A percentile compares a stretch with the other conserved stretches of the same genome.
Evolutionary conservation across 2,113 vertebrate species (phyloP).

Genomic region (Blennius ocellaris): DNA sequence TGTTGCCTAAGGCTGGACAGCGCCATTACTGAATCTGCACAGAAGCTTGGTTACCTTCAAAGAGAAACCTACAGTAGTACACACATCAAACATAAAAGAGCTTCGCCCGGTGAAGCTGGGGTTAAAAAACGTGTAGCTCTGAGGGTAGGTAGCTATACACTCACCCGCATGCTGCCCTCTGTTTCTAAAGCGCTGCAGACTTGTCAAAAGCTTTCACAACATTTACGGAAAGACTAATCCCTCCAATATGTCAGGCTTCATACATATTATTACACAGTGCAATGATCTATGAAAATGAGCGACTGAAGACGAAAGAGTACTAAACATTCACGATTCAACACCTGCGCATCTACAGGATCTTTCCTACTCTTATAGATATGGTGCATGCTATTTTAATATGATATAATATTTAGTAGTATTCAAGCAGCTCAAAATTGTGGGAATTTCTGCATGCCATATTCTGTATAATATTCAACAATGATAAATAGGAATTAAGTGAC

Average conservation of each 20-base stretch:
- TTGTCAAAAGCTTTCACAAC: conserved; percentile 42
- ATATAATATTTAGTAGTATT: neutral
- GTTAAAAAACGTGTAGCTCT: conserved; percentile 42
- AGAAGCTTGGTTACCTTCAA: conserved; percentile 60
- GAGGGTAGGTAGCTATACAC: conserved; percentile 37
- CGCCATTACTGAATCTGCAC: conserved; percentile 45
- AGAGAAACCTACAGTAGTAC: conserved; percentile 57
- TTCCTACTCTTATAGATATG: neutral
- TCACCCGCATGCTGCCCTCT: conserved; percentile 48
- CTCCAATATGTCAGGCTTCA: conserved; percentile 35
- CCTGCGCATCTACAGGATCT: conserved; percentile 11
- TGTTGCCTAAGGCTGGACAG: conserved; percentile 42
- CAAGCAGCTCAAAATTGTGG: too few relatives aligned
- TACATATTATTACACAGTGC: conserved; percentile 43
- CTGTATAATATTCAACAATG: too few relatives aligned
- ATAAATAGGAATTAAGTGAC: too few relatives aligned
- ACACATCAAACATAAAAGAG: conserved; percentile 58
- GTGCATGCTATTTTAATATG: neutral
- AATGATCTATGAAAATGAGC: conserved; percentile 52
- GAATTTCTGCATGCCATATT: too few relatives aligned
- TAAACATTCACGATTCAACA: conserved; percentile 15
- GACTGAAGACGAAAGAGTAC: conserved; percentile 25
- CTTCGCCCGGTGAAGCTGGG: conserved; percentile 37
- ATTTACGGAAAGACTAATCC: conserved; percentile 48
- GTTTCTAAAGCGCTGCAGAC: conserved; percentile 34